These are phyloP conservation scores for Thalassophryne amazonica DNA, from an alignment of 2,797 vertebrate species.

Conservation along the genomic window DNA sequence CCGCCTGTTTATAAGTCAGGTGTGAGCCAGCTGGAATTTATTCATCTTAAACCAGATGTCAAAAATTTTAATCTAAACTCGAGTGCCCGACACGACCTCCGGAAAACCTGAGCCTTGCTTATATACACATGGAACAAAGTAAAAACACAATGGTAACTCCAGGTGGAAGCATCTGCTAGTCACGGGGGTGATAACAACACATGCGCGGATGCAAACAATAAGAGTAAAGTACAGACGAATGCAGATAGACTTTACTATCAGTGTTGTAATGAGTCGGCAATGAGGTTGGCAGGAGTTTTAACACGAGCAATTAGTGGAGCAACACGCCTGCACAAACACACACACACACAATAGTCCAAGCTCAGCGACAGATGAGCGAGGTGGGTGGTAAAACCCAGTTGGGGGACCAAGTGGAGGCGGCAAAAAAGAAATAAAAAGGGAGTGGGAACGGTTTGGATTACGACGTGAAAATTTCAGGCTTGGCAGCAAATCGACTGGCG, in stretches of 20 bases:
- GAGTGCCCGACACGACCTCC: too few relatives aligned
- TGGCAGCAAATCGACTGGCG: slow-evolving; percentile 37
- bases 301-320: slow-evolving; percentile 37
- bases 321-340: slow-evolving; percentile 1
- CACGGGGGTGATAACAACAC: too few relatives aligned
- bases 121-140: too few relatives aligned
- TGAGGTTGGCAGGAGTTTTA: slow-evolving; percentile 35
- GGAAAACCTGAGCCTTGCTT: too few relatives aligned
- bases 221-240: slow-evolving; percentile 27
- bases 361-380: slow-evolving; percentile 31
- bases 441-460: slow-evolving; percentile 28
- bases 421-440: slow-evolving; percentile 8
- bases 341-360: not conserved
- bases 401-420: not conserved
- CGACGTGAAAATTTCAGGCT: slow-evolving; percentile 9
- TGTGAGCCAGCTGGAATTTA: too few relatives aligned
- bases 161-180: too few relatives aligned
- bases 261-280: slow-evolving; percentile 21
- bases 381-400: slow-evolving; percentile 16
- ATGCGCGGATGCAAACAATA: slow-evolving; percentile 13
- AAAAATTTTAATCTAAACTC: too few relatives aligned
- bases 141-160: too few relatives aligned
- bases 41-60: too few relatives aligned
- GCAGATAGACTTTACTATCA: slow-evolving; percentile 12
- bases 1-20: too few relatives aligned